Percentiles rank a stretch among this genome's conserved stretches.
These are phyloP conservation scores for Hycleus phaleratus DNA, from an alignment of 1,140 invertebrate genomes.

Conservation along the genomic window DNA sequence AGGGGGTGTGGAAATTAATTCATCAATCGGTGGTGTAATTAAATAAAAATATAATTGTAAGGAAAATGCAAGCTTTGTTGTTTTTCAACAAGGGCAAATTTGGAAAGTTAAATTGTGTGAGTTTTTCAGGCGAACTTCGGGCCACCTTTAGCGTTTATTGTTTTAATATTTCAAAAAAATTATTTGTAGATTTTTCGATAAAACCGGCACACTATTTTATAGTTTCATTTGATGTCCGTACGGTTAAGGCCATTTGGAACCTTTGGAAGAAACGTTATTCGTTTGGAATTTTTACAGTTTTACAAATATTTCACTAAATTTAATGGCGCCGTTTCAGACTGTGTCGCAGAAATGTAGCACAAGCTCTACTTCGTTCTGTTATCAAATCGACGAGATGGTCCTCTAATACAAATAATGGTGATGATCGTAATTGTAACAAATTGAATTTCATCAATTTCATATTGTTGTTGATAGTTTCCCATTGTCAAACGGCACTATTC, in stretches of 20 bases:
- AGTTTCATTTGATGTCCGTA: not conserved
- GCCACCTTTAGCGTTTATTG: slow-evolving; percentile 22
- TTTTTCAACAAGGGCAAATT: not conserved
- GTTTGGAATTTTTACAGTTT: too few species aligned
- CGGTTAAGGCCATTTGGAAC: slow-evolving; percentile 33
- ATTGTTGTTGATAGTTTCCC: slow-evolving; percentile 44
- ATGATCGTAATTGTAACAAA: slow-evolving; percentile 39
- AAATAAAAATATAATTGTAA: too few species aligned
- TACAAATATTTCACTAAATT: not conserved
- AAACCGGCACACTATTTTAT: not conserved
- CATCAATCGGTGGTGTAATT: too few species aligned
- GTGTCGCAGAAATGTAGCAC: slow-evolving; percentile 43
- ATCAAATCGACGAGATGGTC: slow-evolving; percentile 47
- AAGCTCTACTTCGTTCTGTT: slow-evolving; percentile 45
- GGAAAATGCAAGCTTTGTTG: not conserved
- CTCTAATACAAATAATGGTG: slow-evolving; percentile 43
- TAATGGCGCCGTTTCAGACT: slow-evolving; percentile 39
- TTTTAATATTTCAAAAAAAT: not conserved
- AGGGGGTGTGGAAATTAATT: too few species aligned
- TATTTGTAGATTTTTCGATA: not conserved
- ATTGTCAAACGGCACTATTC: slow-evolving; percentile 61
- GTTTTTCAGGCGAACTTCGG: slow-evolving; percentile 20
- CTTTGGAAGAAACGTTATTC: slow-evolving; percentile 21
- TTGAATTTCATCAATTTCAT: slow-evolving; percentile 23
- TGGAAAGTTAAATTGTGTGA: not conserved